phyloP scores from a whole-genome alignment of 1,140 invertebrate genomes.

The Venustaconcha ellipsiformis region DNA sequence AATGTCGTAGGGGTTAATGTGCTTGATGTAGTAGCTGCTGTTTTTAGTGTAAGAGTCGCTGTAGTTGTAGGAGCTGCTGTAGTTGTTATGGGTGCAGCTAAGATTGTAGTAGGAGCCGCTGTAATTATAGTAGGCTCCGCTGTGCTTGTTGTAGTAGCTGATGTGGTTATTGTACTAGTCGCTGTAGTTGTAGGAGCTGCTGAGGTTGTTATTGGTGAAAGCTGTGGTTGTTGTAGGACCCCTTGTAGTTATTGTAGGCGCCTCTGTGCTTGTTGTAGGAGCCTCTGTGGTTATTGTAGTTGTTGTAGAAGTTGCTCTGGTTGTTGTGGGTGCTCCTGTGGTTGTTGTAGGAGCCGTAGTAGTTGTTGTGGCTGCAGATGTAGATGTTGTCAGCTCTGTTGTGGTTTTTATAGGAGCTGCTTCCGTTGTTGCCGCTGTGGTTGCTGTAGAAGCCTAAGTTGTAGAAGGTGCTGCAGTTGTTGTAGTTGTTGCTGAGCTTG shows the following conservation, averaged over 20 bases:
- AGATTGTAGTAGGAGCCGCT: constrained; percentile 8
- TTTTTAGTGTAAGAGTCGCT: not conserved
- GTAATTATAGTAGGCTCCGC: not conserved
- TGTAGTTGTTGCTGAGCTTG: not conserved
- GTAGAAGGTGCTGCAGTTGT: not conserved
- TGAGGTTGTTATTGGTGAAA: constrained; percentile 2
- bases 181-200: constrained; percentile 3
- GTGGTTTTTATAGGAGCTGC: too few relatives aligned
- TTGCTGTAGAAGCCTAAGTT: not conserved
- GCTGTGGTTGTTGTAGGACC: not conserved
- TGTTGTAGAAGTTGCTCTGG: not conserved
- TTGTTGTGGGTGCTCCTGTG: not conserved
- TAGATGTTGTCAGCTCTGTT: too few relatives aligned
- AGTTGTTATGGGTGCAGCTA: not conserved
- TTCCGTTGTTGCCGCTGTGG: too few relatives aligned
- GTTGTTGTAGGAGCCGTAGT: too few relatives aligned
- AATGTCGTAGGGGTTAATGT: not conserved
- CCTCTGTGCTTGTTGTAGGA: too few relatives aligned
- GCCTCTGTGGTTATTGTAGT: not conserved
- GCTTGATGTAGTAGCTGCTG: not conserved
- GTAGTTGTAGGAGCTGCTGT: constrained; percentile 3
- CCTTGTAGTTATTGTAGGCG: not conserved
- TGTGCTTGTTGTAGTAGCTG: constrained; percentile 4
- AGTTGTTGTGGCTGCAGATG: constrained; percentile 1
- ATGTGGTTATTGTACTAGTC: constrained; percentile 4